Evolutionary conservation across 2,797 vertebrate species (phyloP), one percentile per base, ranked within the genome.

Genomic region (Danio tinwini): DNA sequence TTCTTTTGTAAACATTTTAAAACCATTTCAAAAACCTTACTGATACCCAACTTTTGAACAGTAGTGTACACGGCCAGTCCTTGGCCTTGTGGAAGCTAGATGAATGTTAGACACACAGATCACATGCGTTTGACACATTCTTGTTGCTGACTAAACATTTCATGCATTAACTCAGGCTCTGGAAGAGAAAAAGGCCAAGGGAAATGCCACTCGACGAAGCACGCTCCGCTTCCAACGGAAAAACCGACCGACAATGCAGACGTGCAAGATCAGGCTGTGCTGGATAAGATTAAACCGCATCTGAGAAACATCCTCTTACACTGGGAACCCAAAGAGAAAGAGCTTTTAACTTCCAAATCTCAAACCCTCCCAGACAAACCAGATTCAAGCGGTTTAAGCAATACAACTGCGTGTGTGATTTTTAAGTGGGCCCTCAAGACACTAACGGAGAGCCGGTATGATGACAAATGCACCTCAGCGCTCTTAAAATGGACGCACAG

Each of bases 401-500:
- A 69, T 0, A 88, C 92, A 0, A 84, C 89, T 0, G 55, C 88
- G 0, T 87, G 83, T 2, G 2, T 95, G 50, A 92, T 94, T 50
- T 89, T 90, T 5, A 89, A 88, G 74, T 97, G 96, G 96, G 89
- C 91, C 21, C 68, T 98, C 3, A 87, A 85, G 84, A 93, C 94
- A 0, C 82, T 94, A 82, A 85, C 88, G 0, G 91, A 90, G 63
- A 83, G 72, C 62, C 40, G 77, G 0, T 91, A 90, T 14, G 82
- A 91, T n/a, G 63, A 85, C 16, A 76, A 85, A 7, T 87, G 88
- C 3, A 84, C 89, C 7, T 71, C 86, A 0, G 79, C 83, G 0
- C 90, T 91, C 59, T 78, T 97, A 56, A 74, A 13, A 77, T 99
- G 97, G 98, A 75, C 97, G 0, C 79, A 85, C 74, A 88, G 29